These are phyloP conservation scores for Phaetusa simplex DNA, from an alignment of 2,113 vertebrate species.

Conservation along the genomic window DNA sequence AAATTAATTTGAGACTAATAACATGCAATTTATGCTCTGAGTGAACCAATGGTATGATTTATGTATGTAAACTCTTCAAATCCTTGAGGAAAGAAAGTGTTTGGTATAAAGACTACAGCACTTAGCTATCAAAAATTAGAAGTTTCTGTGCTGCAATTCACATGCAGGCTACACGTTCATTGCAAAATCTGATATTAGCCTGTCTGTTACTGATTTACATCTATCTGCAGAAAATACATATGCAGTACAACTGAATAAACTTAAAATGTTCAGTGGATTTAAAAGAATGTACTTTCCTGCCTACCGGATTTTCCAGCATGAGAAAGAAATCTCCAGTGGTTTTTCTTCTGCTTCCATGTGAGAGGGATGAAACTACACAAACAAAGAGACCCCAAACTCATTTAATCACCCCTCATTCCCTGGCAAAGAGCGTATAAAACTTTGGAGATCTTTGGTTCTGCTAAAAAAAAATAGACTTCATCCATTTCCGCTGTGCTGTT, in stretches of 20 bases:
- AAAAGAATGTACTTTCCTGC: not conserved
- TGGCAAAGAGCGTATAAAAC: not conserved
- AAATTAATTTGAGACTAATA: not conserved
- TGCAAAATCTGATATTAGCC: not conserved
- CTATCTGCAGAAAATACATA: not conserved
- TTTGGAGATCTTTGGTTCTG: conserved; percentile 2
- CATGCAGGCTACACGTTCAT: not conserved
- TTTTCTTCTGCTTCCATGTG: not conserved
- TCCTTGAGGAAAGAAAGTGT: not conserved
- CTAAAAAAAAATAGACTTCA: not conserved
- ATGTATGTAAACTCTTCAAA: not conserved
- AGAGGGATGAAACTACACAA: not conserved
- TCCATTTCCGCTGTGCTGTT: conserved; percentile 16
- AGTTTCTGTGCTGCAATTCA: not conserved
- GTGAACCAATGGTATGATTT: not conserved
- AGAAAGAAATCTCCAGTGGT: not conserved
- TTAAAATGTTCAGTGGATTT: not conserved
- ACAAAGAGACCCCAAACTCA: not conserved
- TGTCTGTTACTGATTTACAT: not conserved
- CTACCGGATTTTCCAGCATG: conserved; percentile 3
- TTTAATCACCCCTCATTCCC: conserved; percentile 10
- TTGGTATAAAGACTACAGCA: not conserved
- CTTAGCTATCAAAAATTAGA: not conserved
- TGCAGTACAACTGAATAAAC: not conserved
- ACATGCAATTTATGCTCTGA: not conserved